Evolutionary conservation across 2,888 invertebrate genomes (phyloP).

Genomic region (Rhodophaea formosa): DNA sequence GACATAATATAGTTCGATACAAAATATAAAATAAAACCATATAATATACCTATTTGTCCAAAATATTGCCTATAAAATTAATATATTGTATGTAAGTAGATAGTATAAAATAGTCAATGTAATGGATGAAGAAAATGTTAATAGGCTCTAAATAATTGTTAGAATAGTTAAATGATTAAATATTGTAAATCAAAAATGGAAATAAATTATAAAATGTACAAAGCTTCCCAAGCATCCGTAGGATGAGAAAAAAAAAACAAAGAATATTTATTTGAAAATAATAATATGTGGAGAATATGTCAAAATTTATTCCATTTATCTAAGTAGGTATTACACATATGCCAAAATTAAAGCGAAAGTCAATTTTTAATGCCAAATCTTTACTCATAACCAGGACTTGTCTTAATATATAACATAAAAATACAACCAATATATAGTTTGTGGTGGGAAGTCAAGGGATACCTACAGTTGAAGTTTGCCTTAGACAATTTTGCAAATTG

Average conservation of each 20-base stretch:
- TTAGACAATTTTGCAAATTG: no score
- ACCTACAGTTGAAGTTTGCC: no score
- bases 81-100: background rate
- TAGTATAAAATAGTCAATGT: background rate
- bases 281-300: background rate
- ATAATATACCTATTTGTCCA: constrained; percentile 20
- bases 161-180: background rate
- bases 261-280: no score
- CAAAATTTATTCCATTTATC: background rate
- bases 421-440: no score
- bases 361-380: constrained; percentile 29
- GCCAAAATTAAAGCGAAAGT: constrained; percentile 24
- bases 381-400: no score
- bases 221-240: background rate
- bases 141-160: background rate
- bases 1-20: constrained; percentile 18
- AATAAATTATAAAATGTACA: background rate
- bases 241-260: no score
- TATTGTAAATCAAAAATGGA: background rate
- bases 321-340: no score
- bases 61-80: constrained; percentile 1
- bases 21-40: background rate
- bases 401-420: no score
- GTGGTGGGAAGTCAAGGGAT: no score
- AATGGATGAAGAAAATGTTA: background rate